Percentiles rank a stretch among this genome's conserved stretches.
phyloP scores from a whole-genome alignment of 2,888 invertebrate genomes.

The Phyllotreta cruciferae region DNA sequence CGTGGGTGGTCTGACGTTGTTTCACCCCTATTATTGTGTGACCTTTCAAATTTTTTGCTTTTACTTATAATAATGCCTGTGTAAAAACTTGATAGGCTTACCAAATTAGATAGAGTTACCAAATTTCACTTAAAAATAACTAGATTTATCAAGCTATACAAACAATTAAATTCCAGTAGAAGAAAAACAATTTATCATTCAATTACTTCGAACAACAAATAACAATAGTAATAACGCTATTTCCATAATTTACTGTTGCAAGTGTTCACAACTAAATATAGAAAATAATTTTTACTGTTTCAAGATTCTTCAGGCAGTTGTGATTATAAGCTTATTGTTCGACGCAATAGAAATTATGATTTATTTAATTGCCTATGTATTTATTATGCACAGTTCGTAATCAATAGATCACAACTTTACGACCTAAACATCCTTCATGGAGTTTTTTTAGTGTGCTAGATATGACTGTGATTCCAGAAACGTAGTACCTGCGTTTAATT shows the following conservation, averaged over 20 bases:
- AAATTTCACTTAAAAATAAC: no score
- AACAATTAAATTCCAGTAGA: no score
- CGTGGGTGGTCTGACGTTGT: no score
- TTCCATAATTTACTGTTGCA: slow-evolving; percentile 3
- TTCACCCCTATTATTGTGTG: no score
- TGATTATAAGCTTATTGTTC: background rate
- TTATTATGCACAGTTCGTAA: slow-evolving; percentile 13
- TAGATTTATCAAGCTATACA: no score
- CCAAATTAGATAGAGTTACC: no score
- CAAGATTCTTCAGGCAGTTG: background rate
- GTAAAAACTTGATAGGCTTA: no score
- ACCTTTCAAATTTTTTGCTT: no score
- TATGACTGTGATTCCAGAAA: slow-evolving; percentile 4
- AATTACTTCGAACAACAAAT: background rate
- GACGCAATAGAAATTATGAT: slow-evolving; percentile 11
- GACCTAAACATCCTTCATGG: slow-evolving; percentile 12
- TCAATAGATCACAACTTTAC: slow-evolving; percentile 11
- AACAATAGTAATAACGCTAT: background rate
- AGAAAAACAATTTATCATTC: no score
- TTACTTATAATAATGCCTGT: no score
- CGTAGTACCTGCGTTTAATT: background rate
- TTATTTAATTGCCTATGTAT: slow-evolving; percentile 12
- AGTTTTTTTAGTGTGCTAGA: slow-evolving; percentile 8
- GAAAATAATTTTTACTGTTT: slow-evolving; percentile 10
- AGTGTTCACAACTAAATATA: slow-evolving; percentile 13